Evolutionary conservation across 2,797 vertebrate genomes (phyloP).

Genomic region (Molossus alvarezi): DNA sequence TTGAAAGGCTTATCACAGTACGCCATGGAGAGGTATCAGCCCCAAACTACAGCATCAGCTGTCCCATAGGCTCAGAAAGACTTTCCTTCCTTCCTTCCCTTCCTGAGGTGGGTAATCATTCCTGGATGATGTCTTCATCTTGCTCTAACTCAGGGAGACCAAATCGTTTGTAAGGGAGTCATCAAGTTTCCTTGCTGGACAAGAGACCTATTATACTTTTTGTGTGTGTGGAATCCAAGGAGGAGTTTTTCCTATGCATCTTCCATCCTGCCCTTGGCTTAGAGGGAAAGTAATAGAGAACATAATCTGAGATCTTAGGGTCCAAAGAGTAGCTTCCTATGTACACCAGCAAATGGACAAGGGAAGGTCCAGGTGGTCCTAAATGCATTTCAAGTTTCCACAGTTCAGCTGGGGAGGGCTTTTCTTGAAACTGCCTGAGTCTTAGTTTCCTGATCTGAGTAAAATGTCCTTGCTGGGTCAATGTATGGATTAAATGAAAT

Average conservation of each 20-base stretch:
- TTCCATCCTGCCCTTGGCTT: background rate
- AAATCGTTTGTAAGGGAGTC: background rate
- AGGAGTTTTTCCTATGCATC: background rate
- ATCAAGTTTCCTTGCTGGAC: background rate
- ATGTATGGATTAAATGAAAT: background rate
- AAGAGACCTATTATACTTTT: background rate
- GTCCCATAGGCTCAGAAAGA: background rate
- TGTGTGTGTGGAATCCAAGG: background rate
- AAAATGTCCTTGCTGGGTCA: background rate
- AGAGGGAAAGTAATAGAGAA: background rate
- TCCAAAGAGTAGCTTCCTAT: background rate
- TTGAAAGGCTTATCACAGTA: background rate
- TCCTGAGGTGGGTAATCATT: background rate
- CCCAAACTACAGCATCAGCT: background rate
- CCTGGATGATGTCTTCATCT: background rate
- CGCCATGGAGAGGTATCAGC: background rate
- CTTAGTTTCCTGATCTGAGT: background rate
- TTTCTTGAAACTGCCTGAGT: background rate
- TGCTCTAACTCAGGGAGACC: background rate
- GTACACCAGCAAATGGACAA: background rate
- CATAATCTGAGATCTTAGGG: background rate
- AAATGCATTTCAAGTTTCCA: background rate
- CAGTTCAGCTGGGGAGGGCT: background rate
- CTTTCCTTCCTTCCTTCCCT: background rate
- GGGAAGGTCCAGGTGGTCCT: background rate